Base-by-base conservation (phyloP, 2,797 vertebrate genomes). In the Aplochiton taeniatus region DNA sequence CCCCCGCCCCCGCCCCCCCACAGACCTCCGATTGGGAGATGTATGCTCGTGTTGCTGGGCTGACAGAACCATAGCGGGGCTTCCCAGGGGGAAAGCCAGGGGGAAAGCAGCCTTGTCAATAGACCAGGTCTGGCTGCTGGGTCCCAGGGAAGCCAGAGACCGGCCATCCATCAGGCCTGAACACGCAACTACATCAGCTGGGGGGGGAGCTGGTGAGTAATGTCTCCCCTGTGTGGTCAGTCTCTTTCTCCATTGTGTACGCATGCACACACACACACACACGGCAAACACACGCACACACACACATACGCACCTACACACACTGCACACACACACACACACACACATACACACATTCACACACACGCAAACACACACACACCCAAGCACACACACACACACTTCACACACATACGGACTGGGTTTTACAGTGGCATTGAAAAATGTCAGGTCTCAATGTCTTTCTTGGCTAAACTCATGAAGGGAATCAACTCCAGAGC, bases 91-190 rank as follows among this genome's bases (percentile, higher is more conserved):
- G n/a, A n/a, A n/a, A n/a, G n/a, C n/a, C n/a, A n/a, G n/a, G 41
- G 76, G 78, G 71, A 72, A 70, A 56, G 75, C 54, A 66, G 71
- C 66, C 79, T 80, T 79, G 81, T 86, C 78, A 20, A 87, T 80
- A 81, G 74, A 74, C 75, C 76, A 57, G 74, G 68, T 77, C 72
- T 79, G 81, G 79, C 78, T 72, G 66, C 60, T 59, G 70, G 64
- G 83, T 71, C 71, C 63, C 66, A 72, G 72, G 68, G 80, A 17
- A 54, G 50, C 56, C 14, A n/a, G 79, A 76, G 75, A 83, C 55
- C 44, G 79, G 67, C 76, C 85, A 91, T 91, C 88, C 82, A 90
- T 92, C 91, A 90, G 82, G 74, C 61, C 75, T 89, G 85, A 83
- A 87, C 79, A 83, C 62, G 70, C 72, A n/a, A 84, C 76, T 78